Conservation (phyloP, 2,888 invertebrate species). For the Limnephilus marmoratus region DNA sequence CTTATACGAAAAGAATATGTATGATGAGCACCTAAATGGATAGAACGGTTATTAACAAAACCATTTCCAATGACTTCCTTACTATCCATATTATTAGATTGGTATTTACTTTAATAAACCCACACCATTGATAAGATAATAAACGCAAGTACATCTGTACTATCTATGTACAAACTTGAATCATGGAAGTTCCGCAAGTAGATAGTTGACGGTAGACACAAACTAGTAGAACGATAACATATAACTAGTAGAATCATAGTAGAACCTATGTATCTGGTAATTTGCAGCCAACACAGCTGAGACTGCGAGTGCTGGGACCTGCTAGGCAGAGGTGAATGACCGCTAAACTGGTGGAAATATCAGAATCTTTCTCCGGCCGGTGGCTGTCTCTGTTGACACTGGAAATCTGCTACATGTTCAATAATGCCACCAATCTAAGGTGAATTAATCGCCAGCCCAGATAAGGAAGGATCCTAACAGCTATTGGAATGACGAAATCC, state of each 20-base stretch:
- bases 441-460: neutral
- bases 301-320: neutral
- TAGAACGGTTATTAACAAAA: neutral
- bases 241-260: neutral
- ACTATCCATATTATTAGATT: neutral
- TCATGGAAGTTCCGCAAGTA: neutral
- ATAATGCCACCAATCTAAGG: neutral
- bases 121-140: neutral
- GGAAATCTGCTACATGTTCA: slow-evolving; percentile 18
- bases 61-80: neutral
- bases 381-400: neutral
- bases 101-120: neutral
- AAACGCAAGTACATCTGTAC: neutral
- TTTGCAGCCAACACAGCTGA: neutral
- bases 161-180: neutral
- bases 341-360: slow-evolving; percentile 12
- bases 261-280: neutral
- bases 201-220: neutral
- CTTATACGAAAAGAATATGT: too few species aligned
- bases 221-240: neutral
- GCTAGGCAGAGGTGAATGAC: slow-evolving; percentile 15
- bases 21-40: neutral
- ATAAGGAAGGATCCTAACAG: neutral
- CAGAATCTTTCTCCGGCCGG: slow-evolving; percentile 17
- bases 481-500: neutral